phyloP scores from a whole-genome alignment of 2,113 vertebrate species.

The Menidia beryllina region DNA sequence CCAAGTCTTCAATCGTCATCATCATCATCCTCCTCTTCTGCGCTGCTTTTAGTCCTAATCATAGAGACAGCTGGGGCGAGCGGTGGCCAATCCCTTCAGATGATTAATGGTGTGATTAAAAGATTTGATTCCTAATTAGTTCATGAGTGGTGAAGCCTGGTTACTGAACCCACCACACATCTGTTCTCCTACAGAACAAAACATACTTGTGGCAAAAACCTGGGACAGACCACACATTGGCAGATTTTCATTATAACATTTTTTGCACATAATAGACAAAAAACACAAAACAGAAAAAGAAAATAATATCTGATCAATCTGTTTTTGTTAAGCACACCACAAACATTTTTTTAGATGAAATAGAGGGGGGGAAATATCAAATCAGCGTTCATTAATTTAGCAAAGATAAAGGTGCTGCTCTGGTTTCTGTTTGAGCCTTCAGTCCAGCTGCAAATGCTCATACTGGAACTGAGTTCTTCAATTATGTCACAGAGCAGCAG shows the following conservation, averaged over 20 bases:
- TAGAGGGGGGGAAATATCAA: too few relatives aligned
- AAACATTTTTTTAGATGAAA: too few relatives aligned
- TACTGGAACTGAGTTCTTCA: too few relatives aligned
- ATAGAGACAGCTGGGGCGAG: conserved; percentile 28
- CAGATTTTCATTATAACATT: too few relatives aligned
- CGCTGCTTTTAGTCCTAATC: conserved; percentile 18
- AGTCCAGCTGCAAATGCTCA: background rate
- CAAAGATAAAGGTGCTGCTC: too few relatives aligned
- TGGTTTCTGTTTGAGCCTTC: background rate
- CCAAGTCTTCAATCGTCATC: background rate
- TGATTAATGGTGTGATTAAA: conserved; percentile 69
- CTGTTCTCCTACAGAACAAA: conserved; percentile 15
- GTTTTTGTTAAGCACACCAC: too few relatives aligned
- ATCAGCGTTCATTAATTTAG: too few relatives aligned
- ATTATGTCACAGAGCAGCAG: background rate
- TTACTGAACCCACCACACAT: conserved; percentile 19
- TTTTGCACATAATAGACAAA: too few relatives aligned
- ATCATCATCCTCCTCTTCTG: background rate
- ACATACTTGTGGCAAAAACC: too few relatives aligned
- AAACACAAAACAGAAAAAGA: too few relatives aligned
- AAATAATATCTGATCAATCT: too few relatives aligned
- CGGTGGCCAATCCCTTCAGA: conserved; percentile 28
- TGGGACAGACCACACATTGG: too few relatives aligned
- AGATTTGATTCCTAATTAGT: conserved; percentile 59
- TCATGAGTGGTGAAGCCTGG: conserved; percentile 42